These are phyloP conservation scores for Sesia bembeciformis DNA, from an alignment of 2,888 invertebrate species.

Conservation along the genomic window DNA sequence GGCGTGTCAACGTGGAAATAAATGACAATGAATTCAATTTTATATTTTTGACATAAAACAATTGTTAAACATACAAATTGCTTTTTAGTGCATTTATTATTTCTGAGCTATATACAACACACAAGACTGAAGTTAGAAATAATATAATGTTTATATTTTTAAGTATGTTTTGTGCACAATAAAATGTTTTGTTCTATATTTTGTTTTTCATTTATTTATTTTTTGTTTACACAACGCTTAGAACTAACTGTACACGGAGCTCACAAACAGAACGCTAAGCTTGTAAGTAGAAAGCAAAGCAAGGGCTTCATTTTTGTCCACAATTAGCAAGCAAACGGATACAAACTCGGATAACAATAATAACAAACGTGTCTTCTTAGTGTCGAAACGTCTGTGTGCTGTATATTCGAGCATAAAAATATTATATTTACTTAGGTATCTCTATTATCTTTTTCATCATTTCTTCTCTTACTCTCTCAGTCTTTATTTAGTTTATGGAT, in stretches of 20 bases:
- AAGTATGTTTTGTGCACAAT: constrained; percentile 70
- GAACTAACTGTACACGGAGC: constrained; percentile 12
- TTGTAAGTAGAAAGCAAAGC: constrained; percentile 3
- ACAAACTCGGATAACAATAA: constrained; percentile 6
- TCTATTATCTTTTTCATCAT: constrained; percentile 9
- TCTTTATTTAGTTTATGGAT: constrained; percentile 29
- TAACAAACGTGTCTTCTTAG: background rate
- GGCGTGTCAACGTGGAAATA: constrained; percentile 14
- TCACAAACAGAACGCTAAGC: constrained; percentile 1
- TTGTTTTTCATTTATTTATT: constrained; percentile 42
- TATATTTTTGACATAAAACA: constrained; percentile 13
- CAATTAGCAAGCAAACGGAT: constrained; percentile 15
- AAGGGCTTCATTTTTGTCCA: constrained; percentile 1
- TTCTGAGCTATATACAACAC: constrained; percentile 68
- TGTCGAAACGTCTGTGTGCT: constrained; percentile 53
- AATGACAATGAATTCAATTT: constrained; percentile 1
- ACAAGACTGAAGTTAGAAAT: constrained; percentile 67
- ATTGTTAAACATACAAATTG: constrained; percentile 36
- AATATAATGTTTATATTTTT: constrained; percentile 55
- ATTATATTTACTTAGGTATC: constrained; percentile 1
- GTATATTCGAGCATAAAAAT: constrained; percentile 35
- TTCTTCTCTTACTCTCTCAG: constrained; percentile 38
- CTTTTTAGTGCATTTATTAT: constrained; percentile 64
- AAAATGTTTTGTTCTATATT: constrained; percentile 60
- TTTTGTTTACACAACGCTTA: constrained; percentile 18